Evolutionary conservation across 1,140 invertebrate genomes (phyloP).

Genomic region (Zelostemma sp.): DNA sequence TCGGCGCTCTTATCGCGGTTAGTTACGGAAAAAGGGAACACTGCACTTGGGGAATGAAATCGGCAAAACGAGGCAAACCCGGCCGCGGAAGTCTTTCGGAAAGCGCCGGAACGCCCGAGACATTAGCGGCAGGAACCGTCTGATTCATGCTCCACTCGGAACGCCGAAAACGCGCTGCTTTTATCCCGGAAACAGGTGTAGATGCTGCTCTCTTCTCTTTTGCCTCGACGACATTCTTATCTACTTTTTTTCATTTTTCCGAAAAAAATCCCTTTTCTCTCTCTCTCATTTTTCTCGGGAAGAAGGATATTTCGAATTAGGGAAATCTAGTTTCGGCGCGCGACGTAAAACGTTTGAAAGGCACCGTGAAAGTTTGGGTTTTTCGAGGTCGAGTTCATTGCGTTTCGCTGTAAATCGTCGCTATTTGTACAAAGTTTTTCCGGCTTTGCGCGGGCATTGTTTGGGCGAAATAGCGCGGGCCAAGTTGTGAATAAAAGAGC

Average conservation of each 20-base stretch:
- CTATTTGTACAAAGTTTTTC: neutral
- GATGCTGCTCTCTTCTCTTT: neutral
- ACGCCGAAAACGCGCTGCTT: conserved; percentile 1
- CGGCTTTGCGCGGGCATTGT: neutral
- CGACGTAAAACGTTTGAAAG: too few species aligned
- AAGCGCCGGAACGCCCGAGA: neutral
- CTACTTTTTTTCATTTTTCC: neutral
- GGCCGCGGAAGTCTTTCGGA: conserved; percentile 2
- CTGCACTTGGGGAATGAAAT: neutral
- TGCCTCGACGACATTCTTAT: neutral
- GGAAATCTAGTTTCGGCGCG: too few species aligned
- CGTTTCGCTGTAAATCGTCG: too few species aligned
- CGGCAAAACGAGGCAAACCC: neutral
- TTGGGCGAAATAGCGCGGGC: too few species aligned
- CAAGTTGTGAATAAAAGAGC: neutral
- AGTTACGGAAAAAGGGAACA: neutral
- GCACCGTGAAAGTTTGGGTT: too few species aligned
- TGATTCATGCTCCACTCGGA: neutral
- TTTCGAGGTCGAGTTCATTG: too few species aligned
- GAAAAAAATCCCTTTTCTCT: too few species aligned
- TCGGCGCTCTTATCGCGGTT: neutral
- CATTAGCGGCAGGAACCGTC: conserved; percentile 4
- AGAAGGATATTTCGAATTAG: too few species aligned
- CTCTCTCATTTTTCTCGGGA: too few species aligned
- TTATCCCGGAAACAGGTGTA: neutral